Evolutionary conservation across 2,797 vertebrate genomes (phyloP), one percentile per base, ranked within the genome.

Genomic region (Sparus aurata): DNA sequence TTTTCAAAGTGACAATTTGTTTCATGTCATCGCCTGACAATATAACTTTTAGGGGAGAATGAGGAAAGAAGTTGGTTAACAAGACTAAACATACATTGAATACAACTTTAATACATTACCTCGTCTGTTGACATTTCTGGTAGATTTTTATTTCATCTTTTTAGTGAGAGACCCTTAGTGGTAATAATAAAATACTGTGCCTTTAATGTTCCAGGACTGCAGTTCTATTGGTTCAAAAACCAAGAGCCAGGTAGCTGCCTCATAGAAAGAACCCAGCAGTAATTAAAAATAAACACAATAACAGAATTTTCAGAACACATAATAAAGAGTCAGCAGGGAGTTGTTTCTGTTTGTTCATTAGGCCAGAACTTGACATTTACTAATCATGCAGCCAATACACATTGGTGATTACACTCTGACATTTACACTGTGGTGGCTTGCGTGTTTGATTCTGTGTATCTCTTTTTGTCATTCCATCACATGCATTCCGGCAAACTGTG

Each of bases 361-460:
- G 61, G 61, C 11, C 16, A 61, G 25, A 72, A 64, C 34, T 53
- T 87, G 63, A 80, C 58, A 80, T 87, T 61, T 22, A 62, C 27
- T 62, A 45, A 74, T 66, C 30, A 34, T 62, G 50, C 13, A 67
- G 38, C 23, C 50, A 61, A 73, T 54, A 69, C n/a, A 43, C 2
- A 3, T 9, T 60, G 57, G 41, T 69, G 45, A 75, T 58, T 83
- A 23, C 55, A 72, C 45, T 47, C 17, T 77, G 60, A 67, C 70
- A 72, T 77, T 88, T 80, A 76, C 64, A 65, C 18, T 30, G 20
- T 1, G 49, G 9, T 34, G 34, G 3, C 64, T 20, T 43, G 22
- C 17, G 12, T 34, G 12, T 16, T 63, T 73, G 70, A 7, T 43
- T 73, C 41, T 63, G 2, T 78, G 30, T 59, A 63, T 77, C 15